These are phyloP conservation scores for Tachystola acroxantha DNA, from an alignment of 2,888 invertebrate species.

Conservation along the genomic window DNA sequence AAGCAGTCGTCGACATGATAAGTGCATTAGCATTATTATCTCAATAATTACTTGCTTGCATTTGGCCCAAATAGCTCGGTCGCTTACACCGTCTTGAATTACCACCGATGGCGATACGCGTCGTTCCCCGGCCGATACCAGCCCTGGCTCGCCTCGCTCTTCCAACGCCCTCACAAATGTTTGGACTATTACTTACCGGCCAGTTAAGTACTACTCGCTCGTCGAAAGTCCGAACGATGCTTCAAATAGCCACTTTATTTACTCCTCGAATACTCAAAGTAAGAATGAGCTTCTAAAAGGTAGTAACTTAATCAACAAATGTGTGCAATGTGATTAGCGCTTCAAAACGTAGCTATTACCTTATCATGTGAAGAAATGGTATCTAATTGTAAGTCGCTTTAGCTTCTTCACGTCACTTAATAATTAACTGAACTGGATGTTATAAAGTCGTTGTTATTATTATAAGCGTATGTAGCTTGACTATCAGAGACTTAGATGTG, in stretches of 20 bases:
- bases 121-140: constrained; percentile 40
- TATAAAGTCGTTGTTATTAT: constrained; percentile 11
- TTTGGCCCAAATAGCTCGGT: constrained; percentile 71
- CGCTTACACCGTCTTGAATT: constrained; percentile 65
- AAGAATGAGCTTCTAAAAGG: constrained; percentile 52
- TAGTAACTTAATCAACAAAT: constrained; percentile 53
- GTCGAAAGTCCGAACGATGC: constrained; percentile 33
- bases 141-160: constrained; percentile 23
- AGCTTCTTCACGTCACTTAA: constrained; percentile 2
- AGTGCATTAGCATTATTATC: constrained; percentile 78
- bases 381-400: constrained; percentile 7
- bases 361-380: constrained; percentile 6
- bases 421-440: constrained; percentile 5
- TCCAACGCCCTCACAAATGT: constrained; percentile 48
- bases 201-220: constrained; percentile 43
- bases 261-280: constrained; percentile 41
- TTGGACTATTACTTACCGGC: constrained; percentile 62
- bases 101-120: constrained; percentile 50
- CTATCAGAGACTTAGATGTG: constrained; percentile 29
- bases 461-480: constrained; percentile 21
- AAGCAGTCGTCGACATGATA: constrained; percentile 73
- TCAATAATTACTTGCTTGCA: constrained; percentile 75
- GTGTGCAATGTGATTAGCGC: constrained; percentile 48
- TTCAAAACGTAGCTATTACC: constrained; percentile 22
- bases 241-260: constrained; percentile 49